These are phyloP conservation scores for Petromus typicus DNA, from an alignment of 2,113 vertebrate genomes.

Conservation along the genomic window DNA sequence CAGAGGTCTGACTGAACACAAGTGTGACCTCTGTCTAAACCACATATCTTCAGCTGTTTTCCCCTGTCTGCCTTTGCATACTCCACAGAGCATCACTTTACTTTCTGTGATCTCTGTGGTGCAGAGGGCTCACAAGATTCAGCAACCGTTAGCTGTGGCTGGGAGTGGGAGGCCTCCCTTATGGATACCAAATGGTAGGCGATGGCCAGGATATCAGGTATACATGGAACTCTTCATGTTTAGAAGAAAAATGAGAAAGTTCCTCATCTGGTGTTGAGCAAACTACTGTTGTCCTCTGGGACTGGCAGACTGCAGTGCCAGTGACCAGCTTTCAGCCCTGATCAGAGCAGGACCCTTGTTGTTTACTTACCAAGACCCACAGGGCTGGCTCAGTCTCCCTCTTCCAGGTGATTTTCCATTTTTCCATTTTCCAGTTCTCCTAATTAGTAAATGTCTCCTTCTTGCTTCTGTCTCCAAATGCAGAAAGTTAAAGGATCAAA, in stretches of 20 bases:
- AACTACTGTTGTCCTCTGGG: background rate
- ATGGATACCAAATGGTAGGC: background rate
- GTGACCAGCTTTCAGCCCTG: background rate
- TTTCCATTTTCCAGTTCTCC: background rate
- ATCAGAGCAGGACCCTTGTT: background rate
- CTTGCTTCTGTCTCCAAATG: background rate
- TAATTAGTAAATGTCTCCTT: background rate
- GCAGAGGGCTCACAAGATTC: background rate
- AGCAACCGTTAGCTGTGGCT: too few species aligned
- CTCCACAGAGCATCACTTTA: background rate
- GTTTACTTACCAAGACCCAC: background rate
- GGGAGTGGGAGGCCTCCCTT: too few species aligned
- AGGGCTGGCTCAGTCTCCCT: background rate
- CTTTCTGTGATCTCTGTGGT: background rate
- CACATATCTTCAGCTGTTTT: background rate
- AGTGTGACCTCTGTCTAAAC: background rate
- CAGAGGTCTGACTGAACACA: background rate
- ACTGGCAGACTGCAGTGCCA: background rate
- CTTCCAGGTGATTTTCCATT: background rate
- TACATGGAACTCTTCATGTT: background rate
- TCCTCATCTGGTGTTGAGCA: background rate
- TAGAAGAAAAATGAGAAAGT: background rate
- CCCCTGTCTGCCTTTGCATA: background rate
- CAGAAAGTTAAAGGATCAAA: background rate
- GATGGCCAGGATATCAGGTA: background rate